phyloP scores from a whole-genome alignment of 1,140 invertebrate genomes.

The Danaus plexippus region DNA sequence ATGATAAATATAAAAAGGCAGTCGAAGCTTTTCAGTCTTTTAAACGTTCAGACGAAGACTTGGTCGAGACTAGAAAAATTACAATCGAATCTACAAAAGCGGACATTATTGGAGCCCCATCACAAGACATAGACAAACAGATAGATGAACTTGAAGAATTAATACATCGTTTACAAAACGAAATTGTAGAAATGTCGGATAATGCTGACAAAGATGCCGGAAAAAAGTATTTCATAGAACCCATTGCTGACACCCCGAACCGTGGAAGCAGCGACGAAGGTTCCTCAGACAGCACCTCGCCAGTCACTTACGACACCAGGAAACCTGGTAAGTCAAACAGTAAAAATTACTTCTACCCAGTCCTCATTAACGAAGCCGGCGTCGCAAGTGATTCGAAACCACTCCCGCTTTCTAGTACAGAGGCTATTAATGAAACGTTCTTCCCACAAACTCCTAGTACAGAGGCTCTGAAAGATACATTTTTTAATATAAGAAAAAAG shows the following conservation, averaged over 20 bases:
- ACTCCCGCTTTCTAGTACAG: no score
- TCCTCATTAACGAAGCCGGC: no score
- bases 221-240: conserved; percentile 3
- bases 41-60: conserved; percentile 17
- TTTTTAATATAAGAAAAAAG: conserved; percentile 11
- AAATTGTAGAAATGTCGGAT: conserved; percentile 31
- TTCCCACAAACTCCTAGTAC: not conserved
- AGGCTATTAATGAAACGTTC: no score
- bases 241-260: not conserved
- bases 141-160: conserved; percentile 38
- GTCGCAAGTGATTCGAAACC: no score
- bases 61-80: conserved; percentile 20
- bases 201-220: conserved; percentile 9
- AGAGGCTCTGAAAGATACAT: conserved; percentile 2
- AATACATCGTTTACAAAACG: conserved; percentile 38
- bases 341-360: no score
- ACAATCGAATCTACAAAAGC: conserved; percentile 26
- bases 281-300: no score
- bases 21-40: conserved; percentile 1
- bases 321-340: no score
- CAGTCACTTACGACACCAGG: no score
- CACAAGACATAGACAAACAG: conserved; percentile 33
- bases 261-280: no score
- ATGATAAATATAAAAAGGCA: conserved; percentile 25
- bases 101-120: conserved; percentile 7